These are phyloP conservation scores for Conger conger DNA, from an alignment of 2,113 vertebrate species.

Conservation along the genomic window DNA sequence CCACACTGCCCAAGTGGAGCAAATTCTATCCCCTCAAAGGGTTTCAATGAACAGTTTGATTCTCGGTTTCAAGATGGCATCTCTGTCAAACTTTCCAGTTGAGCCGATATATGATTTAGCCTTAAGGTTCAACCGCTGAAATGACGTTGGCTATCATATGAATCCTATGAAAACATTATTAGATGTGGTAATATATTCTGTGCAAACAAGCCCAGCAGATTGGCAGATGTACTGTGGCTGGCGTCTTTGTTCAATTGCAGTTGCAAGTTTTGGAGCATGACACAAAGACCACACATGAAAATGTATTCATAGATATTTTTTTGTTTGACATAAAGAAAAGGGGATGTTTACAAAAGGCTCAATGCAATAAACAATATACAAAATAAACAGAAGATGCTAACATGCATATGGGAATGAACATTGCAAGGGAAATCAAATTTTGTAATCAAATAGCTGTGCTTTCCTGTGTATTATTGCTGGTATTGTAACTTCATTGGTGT, in stretches of 20 bases:
- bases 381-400: background rate
- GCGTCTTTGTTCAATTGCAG: constrained; percentile 5
- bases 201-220: constrained; percentile 30
- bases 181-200: constrained; percentile 32
- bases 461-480: background rate
- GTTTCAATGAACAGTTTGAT: background rate
- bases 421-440: background rate
- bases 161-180: constrained; percentile 25
- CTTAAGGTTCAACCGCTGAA: background rate
- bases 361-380: background rate
- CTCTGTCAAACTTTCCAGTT: background rate
- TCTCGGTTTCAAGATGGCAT: background rate
- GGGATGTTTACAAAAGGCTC: background rate
- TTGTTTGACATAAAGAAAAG: background rate
- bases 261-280: background rate
- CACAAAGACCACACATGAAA: constrained; percentile 34
- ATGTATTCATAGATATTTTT: background rate
- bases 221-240: constrained; percentile 10
- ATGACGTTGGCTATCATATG: background rate
- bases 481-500: background rate
- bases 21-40: background rate
- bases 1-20: background rate
- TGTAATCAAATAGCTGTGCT: background rate
- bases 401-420: background rate
- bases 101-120: background rate